Percentiles rank a stretch among this genome's conserved stretches.
Evolutionary conservation across 1,140 invertebrate species (phyloP).

Genomic region (Scylla paramamosain): DNA sequence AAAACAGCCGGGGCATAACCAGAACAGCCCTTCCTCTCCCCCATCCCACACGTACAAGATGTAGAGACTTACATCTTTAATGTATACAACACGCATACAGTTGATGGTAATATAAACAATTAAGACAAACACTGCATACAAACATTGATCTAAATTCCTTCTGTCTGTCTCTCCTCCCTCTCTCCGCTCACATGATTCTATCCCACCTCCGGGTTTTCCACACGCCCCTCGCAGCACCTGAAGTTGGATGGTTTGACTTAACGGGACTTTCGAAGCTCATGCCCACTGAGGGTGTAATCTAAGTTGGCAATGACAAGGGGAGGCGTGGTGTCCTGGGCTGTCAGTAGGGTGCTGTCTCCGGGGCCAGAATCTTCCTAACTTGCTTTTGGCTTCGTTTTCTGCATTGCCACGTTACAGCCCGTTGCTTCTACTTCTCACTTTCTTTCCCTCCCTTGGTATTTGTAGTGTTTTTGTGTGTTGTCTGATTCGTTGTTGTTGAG

Average conservation of each 20-base stretch:
- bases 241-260: neutral
- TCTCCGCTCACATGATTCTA: neutral
- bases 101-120: neutral
- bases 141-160: neutral
- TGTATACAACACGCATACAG: neutral
- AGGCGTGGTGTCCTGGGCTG: neutral
- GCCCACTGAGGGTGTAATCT: neutral
- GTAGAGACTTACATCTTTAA: neutral
- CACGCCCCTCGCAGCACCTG: neutral
- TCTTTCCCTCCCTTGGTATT: no score
- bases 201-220: neutral
- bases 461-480: no score
- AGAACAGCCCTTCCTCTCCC: neutral
- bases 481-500: no score
- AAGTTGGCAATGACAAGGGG: neutral
- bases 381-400: no score
- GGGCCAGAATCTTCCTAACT: no score
- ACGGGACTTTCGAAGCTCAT: neutral
- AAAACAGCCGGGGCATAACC: no score
- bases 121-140: neutral
- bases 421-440: no score
- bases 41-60: neutral
- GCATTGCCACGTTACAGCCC: no score
- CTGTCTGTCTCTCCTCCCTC: neutral
- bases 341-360: neutral